Conservation (phyloP, 2,888 invertebrate genomes). For the Ormyrus thymus region DNA sequence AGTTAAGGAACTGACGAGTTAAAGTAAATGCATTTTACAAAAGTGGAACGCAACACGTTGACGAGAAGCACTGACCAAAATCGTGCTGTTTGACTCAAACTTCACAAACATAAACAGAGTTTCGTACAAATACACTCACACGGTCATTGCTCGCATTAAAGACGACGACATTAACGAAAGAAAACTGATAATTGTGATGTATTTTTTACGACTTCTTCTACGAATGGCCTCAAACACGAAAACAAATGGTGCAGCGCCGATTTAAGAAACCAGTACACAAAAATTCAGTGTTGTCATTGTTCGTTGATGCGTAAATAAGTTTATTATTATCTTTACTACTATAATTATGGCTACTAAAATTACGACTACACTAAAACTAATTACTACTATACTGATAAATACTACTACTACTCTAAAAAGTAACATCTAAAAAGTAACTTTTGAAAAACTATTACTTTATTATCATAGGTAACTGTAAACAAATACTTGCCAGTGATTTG, state of each 20-base stretch:
- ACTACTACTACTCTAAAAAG: constrained; percentile 40
- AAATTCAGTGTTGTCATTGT: constrained; percentile 61
- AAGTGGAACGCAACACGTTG: constrained; percentile 7
- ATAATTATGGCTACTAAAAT: constrained; percentile 50
- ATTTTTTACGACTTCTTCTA: constrained; percentile 58
- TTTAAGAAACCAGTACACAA: constrained; percentile 21
- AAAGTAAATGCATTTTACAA: constrained; percentile 29
- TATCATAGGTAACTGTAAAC: constrained; percentile 56
- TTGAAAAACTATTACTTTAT: constrained; percentile 51
- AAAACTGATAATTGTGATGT: constrained; percentile 58
- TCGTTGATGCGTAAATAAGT: constrained; percentile 61
- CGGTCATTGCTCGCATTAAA: constrained; percentile 36
- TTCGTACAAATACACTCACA: constrained; percentile 26
- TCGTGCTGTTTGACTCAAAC: constrained; percentile 26
- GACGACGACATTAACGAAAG: constrained; percentile 21
- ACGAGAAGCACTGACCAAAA: constrained; percentile 8
- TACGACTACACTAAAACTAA: constrained; percentile 36
- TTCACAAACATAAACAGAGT: constrained; percentile 11
- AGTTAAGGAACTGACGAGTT: constrained; percentile 3
- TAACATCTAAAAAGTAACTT: constrained; percentile 36
- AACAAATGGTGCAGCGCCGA: constrained; percentile 5
- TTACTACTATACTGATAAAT: constrained; percentile 25
- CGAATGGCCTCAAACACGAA: constrained; percentile 29
- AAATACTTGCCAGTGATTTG: constrained; percentile 73
- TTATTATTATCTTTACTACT: constrained; percentile 61